Conservation (phyloP, 2,113 vertebrate species). For the Aleadryas rufinucha region DNA sequence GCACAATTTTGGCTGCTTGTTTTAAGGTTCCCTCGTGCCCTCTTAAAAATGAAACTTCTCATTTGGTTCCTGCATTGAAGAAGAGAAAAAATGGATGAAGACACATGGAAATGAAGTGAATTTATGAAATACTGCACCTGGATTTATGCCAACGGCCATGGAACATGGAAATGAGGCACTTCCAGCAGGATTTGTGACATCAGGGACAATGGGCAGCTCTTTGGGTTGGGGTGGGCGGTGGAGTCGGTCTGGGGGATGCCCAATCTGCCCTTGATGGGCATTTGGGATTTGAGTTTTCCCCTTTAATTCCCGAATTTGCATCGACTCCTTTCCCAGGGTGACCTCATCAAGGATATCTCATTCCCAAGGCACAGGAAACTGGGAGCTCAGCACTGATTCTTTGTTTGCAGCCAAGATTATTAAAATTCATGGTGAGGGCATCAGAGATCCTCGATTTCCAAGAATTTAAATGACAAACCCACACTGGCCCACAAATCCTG, state of each 20-base stretch:
- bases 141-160: not conserved
- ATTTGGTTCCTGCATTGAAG: not conserved
- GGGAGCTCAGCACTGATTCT: not conserved
- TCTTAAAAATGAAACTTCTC: not conserved
- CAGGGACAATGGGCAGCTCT: not conserved
- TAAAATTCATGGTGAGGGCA: not conserved
- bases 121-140: not conserved
- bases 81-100: not conserved
- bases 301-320: rapidly evolving
- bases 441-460: rapidly evolving
- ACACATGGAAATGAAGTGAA: not conserved
- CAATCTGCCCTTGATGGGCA: not conserved
- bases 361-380: not conserved
- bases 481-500: rapidly evolving
- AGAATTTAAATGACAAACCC: not conserved
- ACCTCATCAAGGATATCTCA: not conserved
- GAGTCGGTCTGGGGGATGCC: not conserved
- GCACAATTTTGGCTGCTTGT: not conserved
- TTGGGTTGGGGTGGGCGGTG: not conserved
- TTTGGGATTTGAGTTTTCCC: not conserved
- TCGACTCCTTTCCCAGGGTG: not conserved
- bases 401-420: not conserved
- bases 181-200: not conserved
- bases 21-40: not conserved
- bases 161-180: not conserved